Percentiles rank a stretch among this genome's conserved stretches.
Evolutionary conservation across 2,888 invertebrate genomes (phyloP).

Genomic region (Octodonta nipae): DNA sequence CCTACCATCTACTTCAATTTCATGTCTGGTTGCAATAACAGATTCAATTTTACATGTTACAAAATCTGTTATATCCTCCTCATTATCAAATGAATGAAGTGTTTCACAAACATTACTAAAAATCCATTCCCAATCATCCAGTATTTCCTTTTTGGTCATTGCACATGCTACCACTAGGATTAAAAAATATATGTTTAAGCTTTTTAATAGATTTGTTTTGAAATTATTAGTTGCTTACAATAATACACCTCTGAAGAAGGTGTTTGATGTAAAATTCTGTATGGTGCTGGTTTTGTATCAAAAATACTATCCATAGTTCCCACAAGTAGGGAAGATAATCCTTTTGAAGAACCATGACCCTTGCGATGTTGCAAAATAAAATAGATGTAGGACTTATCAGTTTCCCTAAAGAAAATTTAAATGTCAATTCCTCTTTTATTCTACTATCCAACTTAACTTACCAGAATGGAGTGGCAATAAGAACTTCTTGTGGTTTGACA

Average conservation of each 20-base stretch:
- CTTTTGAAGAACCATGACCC: constrained; percentile 80
- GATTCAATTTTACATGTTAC: constrained; percentile 93
- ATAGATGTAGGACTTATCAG: constrained; percentile 74
- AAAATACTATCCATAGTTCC: constrained; percentile 91
- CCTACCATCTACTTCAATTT: constrained; percentile 42
- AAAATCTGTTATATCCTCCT: constrained; percentile 89
- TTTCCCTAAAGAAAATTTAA: constrained; percentile 57
- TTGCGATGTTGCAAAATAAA: constrained; percentile 89
- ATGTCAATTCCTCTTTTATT: too few species aligned
- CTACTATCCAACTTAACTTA: too few species aligned
- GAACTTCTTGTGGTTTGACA: constrained; percentile 89
- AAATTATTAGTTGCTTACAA: constrained; percentile 42
- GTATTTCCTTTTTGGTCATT: constrained; percentile 72
- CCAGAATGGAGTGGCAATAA: constrained; percentile 87
- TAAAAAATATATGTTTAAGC: constrained; percentile 4
- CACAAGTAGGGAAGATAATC: constrained; percentile 75
- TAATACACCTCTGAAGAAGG: constrained; percentile 85
- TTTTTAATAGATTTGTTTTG: not conserved
- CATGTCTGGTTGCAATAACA: constrained; percentile 67
- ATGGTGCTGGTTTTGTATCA: constrained; percentile 90
- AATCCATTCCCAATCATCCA: constrained; percentile 90
- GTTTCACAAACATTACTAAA: constrained; percentile 73
- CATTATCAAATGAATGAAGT: constrained; percentile 79
- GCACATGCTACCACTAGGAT: constrained; percentile 77
- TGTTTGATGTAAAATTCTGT: constrained; percentile 87